Base-by-base conservation (phyloP, 2,797 vertebrate genomes). In the Fistularia tabacaria region DNA sequence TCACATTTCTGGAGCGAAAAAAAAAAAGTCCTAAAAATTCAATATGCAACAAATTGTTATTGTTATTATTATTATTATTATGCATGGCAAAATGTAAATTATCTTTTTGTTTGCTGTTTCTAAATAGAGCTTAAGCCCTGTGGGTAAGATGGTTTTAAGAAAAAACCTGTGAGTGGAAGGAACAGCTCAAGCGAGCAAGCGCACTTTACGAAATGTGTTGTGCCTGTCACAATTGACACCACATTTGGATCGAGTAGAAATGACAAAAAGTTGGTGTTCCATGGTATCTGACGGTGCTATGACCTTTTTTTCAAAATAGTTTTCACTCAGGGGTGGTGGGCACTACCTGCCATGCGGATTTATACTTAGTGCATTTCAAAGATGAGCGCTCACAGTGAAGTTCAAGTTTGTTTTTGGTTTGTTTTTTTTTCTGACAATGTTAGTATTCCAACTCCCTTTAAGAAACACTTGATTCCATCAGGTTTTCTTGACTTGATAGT, bases 161-260 rank as follows among this genome's bases (percentile, higher is more conserved):
- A 55, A 11, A 52, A 46, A 47, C 14, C 43, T 41, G 55, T 51
- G 47, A 64, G 51, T 58, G 59, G 67, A 68, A 76, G 36, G 36
- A 83, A 72, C 0, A 0, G 76, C 74, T 84, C 63, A 64, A 66
- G 53, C 3, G 75, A 87, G 76, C 73, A 54, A 76, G 73, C 70
- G 88, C 88, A 90, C 90, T 91, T 90, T 90, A 83, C 77, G 59
- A 59, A 69, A 64, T 54, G 70, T 81, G 75, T 77, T 57, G 77
- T 81, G 81, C 77, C 79, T 79, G 77, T 86, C 66, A 36, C 67
- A 67, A 67, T 82, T 73, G 57, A 73, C 47, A 3, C 36, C 1
- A 13, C 68, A 55, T 64, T 69, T 66, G 77, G 77, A 54, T 66
- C 77, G 73, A 69, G 63, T 51, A 38, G 54, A 71, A 79, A 69